These are phyloP conservation scores for Lateolabrax maculatus DNA, from an alignment of 2,797 vertebrate genomes.

Conservation along the genomic window DNA sequence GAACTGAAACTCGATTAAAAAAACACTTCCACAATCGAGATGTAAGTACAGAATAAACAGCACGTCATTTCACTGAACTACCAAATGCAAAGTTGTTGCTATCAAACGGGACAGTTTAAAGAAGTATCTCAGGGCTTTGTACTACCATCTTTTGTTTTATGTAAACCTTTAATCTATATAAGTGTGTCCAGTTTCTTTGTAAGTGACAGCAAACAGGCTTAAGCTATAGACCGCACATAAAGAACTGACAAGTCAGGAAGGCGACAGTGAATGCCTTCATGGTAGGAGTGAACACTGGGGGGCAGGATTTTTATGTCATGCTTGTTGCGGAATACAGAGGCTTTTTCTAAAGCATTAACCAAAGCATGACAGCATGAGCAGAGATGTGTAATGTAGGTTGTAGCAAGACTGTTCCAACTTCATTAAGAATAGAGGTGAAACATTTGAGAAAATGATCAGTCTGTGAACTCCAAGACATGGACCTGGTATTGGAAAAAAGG, in stretches of 20 bases:
- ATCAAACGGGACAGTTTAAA: background rate
- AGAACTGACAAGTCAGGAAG: conserved; percentile 34
- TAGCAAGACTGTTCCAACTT: conserved; percentile 9
- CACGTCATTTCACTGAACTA: background rate
- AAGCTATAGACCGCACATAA: conserved; percentile 28
- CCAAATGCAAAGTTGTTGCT: background rate
- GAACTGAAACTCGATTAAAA: background rate
- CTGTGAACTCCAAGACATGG: background rate
- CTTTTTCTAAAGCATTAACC: conserved; percentile 45
- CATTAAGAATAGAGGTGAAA: conserved; percentile 9
- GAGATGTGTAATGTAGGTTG: conserved; percentile 27
- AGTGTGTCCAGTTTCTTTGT: conserved; percentile 23
- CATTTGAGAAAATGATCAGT: conserved; percentile 2
- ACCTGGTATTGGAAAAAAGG: background rate
- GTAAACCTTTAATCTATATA: conserved; percentile 44
- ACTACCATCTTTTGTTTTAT: conserved; percentile 6
- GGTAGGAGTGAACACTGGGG: conserved; percentile 69
- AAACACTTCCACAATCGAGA: background rate
- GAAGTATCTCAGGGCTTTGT: background rate
- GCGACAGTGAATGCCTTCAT: conserved; percentile 26
- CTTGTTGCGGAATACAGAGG: conserved; percentile 50
- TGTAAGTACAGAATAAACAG: background rate
- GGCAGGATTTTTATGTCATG: conserved; percentile 71
- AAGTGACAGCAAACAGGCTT: conserved; percentile 37
- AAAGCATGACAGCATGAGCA: conserved; percentile 41